A percentile compares a stretch with the other conserved stretches of the same genome.
These are phyloP conservation scores for Sylvia atricapilla DNA, from an alignment of 2,113 vertebrate genomes.

Conservation along the genomic window DNA sequence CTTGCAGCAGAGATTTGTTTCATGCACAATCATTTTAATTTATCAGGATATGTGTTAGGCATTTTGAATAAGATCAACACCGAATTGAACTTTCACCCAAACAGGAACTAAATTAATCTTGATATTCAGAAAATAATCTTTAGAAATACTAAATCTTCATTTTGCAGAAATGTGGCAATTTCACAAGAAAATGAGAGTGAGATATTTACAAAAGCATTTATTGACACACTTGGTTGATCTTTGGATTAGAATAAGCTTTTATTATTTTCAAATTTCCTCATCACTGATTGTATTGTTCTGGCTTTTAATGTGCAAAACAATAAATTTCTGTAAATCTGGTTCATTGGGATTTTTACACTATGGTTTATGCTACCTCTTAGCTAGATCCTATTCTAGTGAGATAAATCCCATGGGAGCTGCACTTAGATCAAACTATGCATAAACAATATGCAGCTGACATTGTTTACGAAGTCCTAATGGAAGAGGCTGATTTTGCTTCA, in stretches of 20 bases:
- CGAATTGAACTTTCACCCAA: not conserved
- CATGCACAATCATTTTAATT: conserved; percentile 10
- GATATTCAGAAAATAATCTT: not conserved
- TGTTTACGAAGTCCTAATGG: not conserved
- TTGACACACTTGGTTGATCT: not conserved
- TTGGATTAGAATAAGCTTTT: not conserved
- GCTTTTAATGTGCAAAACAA: not conserved
- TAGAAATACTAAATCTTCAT: not conserved
- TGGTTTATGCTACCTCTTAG: not conserved
- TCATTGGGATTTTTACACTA: not conserved
- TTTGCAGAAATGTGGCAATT: not conserved
- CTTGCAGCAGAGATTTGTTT: conserved; percentile 30
- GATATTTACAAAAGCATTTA: not conserved
- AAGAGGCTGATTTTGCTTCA: not conserved
- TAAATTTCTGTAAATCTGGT: not conserved
- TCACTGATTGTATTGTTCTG: not conserved
- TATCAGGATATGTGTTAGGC: not conserved
- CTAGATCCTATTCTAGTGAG: not conserved
- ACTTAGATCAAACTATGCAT: not conserved
- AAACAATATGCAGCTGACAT: not conserved
- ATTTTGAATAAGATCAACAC: conserved; percentile 29
- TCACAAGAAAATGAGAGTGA: not conserved
- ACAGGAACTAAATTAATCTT: not conserved
- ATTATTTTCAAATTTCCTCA: conserved; percentile 10
- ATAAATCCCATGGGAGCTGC: not conserved